Evolutionary conservation across 2,113 vertebrate species (phyloP), one percentile per base, ranked within the genome.

Genomic region (Oryzias melastigma): DNA sequence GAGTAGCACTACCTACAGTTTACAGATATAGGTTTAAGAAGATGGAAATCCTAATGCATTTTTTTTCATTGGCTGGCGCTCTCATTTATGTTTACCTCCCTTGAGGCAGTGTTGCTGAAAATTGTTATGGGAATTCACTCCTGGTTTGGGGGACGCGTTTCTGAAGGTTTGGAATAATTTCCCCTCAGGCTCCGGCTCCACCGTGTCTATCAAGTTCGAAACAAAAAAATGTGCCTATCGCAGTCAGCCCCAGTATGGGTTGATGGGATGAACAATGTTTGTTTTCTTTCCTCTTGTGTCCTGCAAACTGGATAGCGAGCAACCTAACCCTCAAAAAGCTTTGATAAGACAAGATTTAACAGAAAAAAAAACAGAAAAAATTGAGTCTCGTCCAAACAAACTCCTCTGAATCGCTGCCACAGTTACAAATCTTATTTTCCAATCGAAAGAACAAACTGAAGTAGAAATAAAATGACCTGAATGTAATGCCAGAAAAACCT

Each of bases 31-130:
- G 72, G 77, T 66, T 79, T 69, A 42, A 61, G 72, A 68, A 76
- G 69, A 84, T 84, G 68, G 72, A 82, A 81, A 74, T 75, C 62
- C 64, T 78, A 81, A 85, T 84, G 77, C 55, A 49, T 66, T 77
- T 77, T 65, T 77, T 80, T 59, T 74, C 83, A 85, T 78, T 82
- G 80, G 84, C 62, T 80, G 72, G 75, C 75, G 82, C 75, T 67
- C 74, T 85, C 74, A 55, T 75, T 69, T 65, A 82, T 87, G 84
- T 88, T 89, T 84, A 88, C 82, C 77, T 85, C 83, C 86, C 85
- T 81, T 65, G 80, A 84, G 84, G 85, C 85, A 88, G 68, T 71
- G 80, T 87, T 84, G 85, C 90, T 84, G 78, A 87, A 90, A 90
- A 89, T 90, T 89, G 85, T 77, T 81, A 63, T 72, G 85, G 85